Base-by-base conservation (phyloP, 2,797 vertebrate species). In the Rousettus madagascariensis region DNA sequence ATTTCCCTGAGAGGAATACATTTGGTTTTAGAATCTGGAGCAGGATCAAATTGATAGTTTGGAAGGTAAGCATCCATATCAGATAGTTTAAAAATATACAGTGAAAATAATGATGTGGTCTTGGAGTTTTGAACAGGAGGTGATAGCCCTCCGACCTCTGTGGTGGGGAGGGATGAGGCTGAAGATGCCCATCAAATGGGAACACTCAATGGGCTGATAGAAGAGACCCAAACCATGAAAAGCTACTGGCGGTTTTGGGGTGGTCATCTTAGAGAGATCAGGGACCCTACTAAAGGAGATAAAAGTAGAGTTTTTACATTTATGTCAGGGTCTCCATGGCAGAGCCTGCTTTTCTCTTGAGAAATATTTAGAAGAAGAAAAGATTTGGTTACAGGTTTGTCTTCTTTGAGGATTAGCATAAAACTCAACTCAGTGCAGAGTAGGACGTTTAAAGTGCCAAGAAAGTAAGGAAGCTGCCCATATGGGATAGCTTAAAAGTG, bases 261-360 rank as follows among this genome's bases (percentile, higher is more conserved):
- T 11, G 55, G 28, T 69, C 5, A 11, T 46, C 57, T 84, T 63
- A 93, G 46, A 72, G 55, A 86, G 78, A 43, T 33, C 79, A 66
- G 46, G 2, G 28, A 72, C 16, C 41, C 33, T 13, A 11, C 57
- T 61, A 61, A 78, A n/a, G 51, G n/a, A 57, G 19, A 51, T 24
- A 65, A 63, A 65, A 51, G 13, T 33, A 4, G 38, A 57, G 10
- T 20, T 85, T 61, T 90, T 80, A 77, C 46, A 19, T 80, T 59
- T 41, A 36, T 22, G 46, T 53, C 20, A 59, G 49, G 5, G 8
- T 65, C 59, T 24, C 28, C 63, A 83, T 46, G 41, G 46, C 43
- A 90, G 41, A 53, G n/a, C 38, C 69, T 94, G 33, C 59, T 61
- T 91, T 77, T 72, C 38, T 33, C 86, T 93, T 93, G 61, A 90